Conservation (phyloP, 2,797 vertebrate species). For the Myotis myotis region DNA sequence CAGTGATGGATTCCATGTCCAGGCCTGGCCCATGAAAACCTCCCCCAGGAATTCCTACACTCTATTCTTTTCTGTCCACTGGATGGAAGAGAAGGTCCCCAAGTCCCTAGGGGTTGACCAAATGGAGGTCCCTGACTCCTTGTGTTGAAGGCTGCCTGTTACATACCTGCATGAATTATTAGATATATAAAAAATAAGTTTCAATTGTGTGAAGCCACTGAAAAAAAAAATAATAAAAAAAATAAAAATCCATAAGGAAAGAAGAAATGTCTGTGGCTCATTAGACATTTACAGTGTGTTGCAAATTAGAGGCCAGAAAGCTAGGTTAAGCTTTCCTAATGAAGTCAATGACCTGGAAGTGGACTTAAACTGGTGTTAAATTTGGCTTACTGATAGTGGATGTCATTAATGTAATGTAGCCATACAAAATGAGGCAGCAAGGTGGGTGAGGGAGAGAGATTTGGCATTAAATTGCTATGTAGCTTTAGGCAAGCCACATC, state of each 20-base stretch:
- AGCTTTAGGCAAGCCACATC: neutral
- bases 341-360: neutral
- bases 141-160: neutral
- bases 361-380: neutral
- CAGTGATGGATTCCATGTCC: neutral
- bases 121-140: neutral
- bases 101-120: neutral
- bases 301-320: neutral
- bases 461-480: neutral
- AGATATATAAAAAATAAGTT: neutral
- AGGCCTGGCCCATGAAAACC: neutral
- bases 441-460: neutral
- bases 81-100: neutral
- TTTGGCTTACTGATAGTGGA: neutral
- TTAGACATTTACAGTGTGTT: neutral
- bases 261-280: neutral
- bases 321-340: neutral
- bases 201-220: neutral
- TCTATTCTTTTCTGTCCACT: neutral
- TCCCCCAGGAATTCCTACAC: neutral
- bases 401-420: neutral
- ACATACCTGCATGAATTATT: neutral
- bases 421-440: neutral
- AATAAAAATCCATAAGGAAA: neutral
- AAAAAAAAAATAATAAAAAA: neutral